Conservation (phyloP, 2,113 vertebrate species). For the Dolichotis patagonum region DNA sequence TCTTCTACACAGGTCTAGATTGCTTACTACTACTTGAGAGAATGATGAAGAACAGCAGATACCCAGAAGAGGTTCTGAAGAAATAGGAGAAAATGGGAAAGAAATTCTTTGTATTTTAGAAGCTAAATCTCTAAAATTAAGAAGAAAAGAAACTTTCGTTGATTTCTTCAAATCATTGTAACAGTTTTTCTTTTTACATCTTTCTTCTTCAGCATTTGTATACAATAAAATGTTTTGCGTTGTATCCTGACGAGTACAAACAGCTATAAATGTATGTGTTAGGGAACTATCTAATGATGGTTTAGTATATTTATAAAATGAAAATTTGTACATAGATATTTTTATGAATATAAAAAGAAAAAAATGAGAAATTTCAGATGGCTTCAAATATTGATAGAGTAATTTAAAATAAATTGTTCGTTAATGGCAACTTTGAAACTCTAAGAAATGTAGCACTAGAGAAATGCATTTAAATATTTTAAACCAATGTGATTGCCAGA, state of each 20-base stretch:
- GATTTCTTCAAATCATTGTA: neutral
- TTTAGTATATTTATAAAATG: neutral
- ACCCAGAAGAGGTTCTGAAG: neutral
- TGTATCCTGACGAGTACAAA: neutral
- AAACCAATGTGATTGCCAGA: neutral
- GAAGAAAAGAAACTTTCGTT: neutral
- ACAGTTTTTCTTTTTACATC: neutral
- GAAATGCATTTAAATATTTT: constrained; percentile 3
- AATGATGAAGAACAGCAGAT: neutral
- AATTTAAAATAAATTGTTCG: neutral
- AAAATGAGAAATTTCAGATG: neutral
- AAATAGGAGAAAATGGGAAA: neutral
- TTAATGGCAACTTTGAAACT: neutral
- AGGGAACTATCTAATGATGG: neutral
- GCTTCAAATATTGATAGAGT: neutral
- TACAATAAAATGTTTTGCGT: neutral
- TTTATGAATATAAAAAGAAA: neutral
- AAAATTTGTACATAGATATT: constrained; percentile 18
- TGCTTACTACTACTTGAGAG: neutral
- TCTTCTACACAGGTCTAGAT: neutral
- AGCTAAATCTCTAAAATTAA: constrained; percentile 1
- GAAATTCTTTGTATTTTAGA: neutral
- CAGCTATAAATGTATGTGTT: neutral
- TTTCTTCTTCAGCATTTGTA: neutral
- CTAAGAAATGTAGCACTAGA: neutral